These are phyloP conservation scores for Nicator chloris DNA, from an alignment of 2,113 vertebrate species.

Conservation along the genomic window DNA sequence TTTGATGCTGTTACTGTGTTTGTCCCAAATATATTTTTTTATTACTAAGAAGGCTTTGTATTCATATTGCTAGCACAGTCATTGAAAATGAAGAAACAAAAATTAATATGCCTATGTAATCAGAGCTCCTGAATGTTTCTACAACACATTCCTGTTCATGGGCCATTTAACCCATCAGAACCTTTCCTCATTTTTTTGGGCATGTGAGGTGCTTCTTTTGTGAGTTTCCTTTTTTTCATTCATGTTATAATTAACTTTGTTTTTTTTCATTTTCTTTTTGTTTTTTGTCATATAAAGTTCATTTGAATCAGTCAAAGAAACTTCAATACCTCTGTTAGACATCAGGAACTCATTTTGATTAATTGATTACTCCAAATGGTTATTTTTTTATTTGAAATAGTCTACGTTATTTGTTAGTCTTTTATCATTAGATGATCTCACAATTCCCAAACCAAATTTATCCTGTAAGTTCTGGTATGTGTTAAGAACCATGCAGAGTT, in stretches of 20 bases:
- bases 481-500: not conserved
- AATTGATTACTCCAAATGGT: not conserved
- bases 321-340: not conserved
- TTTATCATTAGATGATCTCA: not conserved
- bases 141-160: fast-evolving
- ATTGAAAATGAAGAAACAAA: not conserved
- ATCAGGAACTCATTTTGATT: not conserved
- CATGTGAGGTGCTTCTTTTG: not conserved
- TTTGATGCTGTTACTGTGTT: not conserved
- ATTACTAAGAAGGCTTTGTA: not conserved
- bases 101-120: not conserved
- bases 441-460: not conserved
- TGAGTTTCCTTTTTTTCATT: not conserved
- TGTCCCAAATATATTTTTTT: not conserved
- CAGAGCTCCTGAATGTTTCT: not conserved
- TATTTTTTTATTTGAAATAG: not conserved
- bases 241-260: not conserved
- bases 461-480: not conserved
- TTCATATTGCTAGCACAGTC: not conserved
- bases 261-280: not conserved
- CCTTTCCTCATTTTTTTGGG: not conserved
- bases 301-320: not conserved
- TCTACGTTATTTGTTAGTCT: not conserved
- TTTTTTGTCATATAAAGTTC: not conserved
- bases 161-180: not conserved